A percentile compares a stretch with the other conserved stretches of the same genome.
These are phyloP conservation scores for Bufo bufo DNA, from an alignment of 2,113 vertebrate species.

Conservation along the genomic window DNA sequence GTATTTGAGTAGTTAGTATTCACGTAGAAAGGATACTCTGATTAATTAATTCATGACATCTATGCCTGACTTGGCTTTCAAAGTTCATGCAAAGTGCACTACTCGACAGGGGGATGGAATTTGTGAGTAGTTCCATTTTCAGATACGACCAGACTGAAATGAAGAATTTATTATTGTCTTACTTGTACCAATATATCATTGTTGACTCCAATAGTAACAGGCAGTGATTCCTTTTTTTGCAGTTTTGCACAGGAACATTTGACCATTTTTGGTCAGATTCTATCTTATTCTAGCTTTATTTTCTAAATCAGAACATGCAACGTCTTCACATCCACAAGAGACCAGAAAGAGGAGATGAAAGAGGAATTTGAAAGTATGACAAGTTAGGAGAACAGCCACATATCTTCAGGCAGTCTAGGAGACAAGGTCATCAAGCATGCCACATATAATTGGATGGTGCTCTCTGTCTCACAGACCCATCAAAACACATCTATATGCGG, in stretches of 20 bases:
- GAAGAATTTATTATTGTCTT: too few species aligned
- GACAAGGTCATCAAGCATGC: conserved; percentile 19
- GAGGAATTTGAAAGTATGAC: conserved; percentile 28
- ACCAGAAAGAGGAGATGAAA: conserved; percentile 6
- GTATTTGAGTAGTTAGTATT: too few species aligned
- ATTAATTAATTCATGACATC: too few species aligned
- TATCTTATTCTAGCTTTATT: neutral
- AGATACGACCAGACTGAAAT: too few species aligned
- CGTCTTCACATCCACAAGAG: conserved; percentile 15
- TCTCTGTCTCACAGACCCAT: conserved; percentile 16
- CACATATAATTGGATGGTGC: conserved; percentile 24
- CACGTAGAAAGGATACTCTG: too few species aligned
- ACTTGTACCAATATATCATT: neutral
- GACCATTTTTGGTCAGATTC: neutral
- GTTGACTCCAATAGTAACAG: neutral
- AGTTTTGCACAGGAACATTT: neutral
- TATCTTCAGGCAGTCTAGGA: neutral
- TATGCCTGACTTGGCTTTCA: too few species aligned
- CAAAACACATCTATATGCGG: neutral
- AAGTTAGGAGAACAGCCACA: conserved; percentile 4
- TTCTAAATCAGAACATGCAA: neutral
- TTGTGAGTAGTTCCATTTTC: too few species aligned
- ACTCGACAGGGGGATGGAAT: too few species aligned
- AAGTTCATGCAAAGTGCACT: too few species aligned
- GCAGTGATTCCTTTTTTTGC: neutral